A percentile compares a stretch with the other conserved stretches of the same genome.
Conservation (phyloP, 2,888 invertebrate species). For the Lottia gigantea region DNA sequence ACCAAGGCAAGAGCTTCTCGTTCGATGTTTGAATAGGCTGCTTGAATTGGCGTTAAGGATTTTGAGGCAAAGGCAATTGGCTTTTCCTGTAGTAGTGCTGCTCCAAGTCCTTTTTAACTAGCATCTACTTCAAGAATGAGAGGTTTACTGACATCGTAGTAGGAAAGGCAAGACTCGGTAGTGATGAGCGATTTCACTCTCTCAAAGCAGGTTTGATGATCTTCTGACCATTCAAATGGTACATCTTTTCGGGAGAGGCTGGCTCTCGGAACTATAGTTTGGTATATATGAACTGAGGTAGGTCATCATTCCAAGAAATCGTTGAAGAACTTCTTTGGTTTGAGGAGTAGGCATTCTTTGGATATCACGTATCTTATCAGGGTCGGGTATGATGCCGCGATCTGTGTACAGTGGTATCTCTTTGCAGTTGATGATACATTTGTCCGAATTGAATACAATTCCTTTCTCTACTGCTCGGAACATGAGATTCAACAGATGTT, state of each 20-base stretch:
- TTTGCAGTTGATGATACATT: slow-evolving; percentile 13
- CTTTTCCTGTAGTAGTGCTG: slow-evolving; percentile 38
- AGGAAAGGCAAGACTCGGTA: slow-evolving; percentile 11
- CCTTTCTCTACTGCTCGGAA: slow-evolving; percentile 16
- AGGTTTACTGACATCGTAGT: slow-evolving; percentile 23
- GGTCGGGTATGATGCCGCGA: slow-evolving; percentile 21
- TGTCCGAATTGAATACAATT: slow-evolving; percentile 29
- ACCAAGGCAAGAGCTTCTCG: slow-evolving; percentile 29
- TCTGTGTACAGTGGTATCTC: slow-evolving; percentile 22
- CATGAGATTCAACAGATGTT: slow-evolving; percentile 24
- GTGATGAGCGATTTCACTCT: slow-evolving; percentile 17
- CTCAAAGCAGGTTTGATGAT: slow-evolving; percentile 22
- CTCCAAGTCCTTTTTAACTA: slow-evolving; percentile 39
- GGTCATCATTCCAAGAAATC: slow-evolving; percentile 26
- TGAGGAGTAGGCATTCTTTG: slow-evolving; percentile 25
- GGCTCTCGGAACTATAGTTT: slow-evolving; percentile 16
- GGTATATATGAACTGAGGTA: slow-evolving; percentile 25
- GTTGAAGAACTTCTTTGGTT: slow-evolving; percentile 26
- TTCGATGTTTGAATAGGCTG: slow-evolving; percentile 30
- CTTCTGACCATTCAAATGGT: slow-evolving; percentile 26
- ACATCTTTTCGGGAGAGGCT: slow-evolving; percentile 23
- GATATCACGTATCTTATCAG: slow-evolving; percentile 26
- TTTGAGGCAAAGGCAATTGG: slow-evolving; percentile 44
- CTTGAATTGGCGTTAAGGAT: slow-evolving; percentile 32
- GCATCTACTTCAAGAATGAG: slow-evolving; percentile 38